A percentile compares a stretch with the other conserved stretches of the same genome.
phyloP scores from a whole-genome alignment of 2,113 vertebrate genomes.

The Mus pahari region DNA sequence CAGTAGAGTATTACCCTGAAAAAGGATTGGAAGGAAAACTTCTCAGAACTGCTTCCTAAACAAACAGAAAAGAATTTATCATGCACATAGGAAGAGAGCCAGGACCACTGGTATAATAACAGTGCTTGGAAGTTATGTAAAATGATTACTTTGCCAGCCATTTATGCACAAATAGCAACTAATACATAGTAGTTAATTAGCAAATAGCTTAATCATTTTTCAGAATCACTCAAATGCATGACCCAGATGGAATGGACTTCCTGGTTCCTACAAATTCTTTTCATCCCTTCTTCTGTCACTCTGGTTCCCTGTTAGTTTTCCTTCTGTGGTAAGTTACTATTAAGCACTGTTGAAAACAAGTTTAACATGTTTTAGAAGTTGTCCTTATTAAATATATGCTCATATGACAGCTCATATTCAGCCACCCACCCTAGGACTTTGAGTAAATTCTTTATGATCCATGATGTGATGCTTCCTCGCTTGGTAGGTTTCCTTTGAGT shows the following conservation, averaged over 20 bases:
- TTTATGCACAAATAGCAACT: neutral
- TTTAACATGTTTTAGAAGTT: neutral
- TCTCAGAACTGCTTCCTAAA: conserved; percentile 48
- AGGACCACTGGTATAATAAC: neutral
- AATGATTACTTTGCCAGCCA: neutral
- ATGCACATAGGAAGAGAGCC: neutral
- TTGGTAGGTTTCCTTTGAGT: neutral
- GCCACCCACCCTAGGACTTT: neutral
- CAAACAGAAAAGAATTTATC: neutral
- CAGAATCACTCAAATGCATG: neutral
- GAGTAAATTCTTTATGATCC: neutral
- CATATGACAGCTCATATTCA: neutral
- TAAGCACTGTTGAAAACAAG: neutral
- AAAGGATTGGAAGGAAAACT: conserved; percentile 41
- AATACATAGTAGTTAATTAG: neutral
- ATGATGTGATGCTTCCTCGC: neutral
- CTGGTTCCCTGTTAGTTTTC: rapidly evolving
- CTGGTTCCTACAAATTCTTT: rapidly evolving
- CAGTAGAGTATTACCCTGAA: conserved; percentile 32
- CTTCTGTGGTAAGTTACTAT: neutral
- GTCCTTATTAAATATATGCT: neutral
- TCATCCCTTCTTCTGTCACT: neutral
- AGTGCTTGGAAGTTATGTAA: neutral
- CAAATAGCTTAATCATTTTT: neutral
- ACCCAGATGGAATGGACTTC: neutral